phyloP scores from a whole-genome alignment of 2,888 invertebrate species.

The Leptopterna dolabrata region DNA sequence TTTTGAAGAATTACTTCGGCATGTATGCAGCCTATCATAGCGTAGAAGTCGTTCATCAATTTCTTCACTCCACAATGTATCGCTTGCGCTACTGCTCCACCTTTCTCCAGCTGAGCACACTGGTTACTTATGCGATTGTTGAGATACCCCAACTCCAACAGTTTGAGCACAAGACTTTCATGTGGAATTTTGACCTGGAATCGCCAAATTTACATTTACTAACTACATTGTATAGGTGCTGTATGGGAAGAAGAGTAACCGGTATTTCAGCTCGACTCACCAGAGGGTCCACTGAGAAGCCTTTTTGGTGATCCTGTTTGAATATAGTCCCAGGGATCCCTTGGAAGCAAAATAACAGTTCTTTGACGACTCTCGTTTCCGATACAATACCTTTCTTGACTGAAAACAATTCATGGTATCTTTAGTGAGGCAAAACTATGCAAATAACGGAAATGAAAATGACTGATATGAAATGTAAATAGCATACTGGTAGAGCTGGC shows the following conservation, averaged over 20 bases:
- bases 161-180: slow-evolving; percentile 75
- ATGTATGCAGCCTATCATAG: slow-evolving; percentile 87
- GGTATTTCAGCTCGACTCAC: slow-evolving; percentile 64
- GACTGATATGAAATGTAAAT: background rate
- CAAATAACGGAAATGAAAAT: background rate
- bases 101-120: slow-evolving; percentile 77
- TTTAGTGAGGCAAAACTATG: background rate
- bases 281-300: slow-evolving; percentile 73
- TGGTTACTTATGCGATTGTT: slow-evolving; percentile 85
- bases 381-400: slow-evolving; percentile 48
- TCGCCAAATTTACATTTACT: background rate
- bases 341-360: slow-evolving; percentile 86
- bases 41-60: slow-evolving; percentile 88
- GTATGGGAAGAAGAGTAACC: too few relatives aligned
- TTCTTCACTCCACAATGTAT: slow-evolving; percentile 85
- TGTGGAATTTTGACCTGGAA: slow-evolving; percentile 68
- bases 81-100: slow-evolving; percentile 85
- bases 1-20: slow-evolving; percentile 82
- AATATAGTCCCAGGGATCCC: slow-evolving; percentile 86
- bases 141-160: slow-evolving; percentile 87
- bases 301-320: slow-evolving; percentile 68
- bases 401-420: slow-evolving; percentile 7
- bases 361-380: slow-evolving; percentile 72
- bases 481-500: background rate
- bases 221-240: background rate